Evolutionary conservation across 2,797 vertebrate species (phyloP), one percentile per base, ranked within the genome.

Genomic region (Labeo calbasu): DNA sequence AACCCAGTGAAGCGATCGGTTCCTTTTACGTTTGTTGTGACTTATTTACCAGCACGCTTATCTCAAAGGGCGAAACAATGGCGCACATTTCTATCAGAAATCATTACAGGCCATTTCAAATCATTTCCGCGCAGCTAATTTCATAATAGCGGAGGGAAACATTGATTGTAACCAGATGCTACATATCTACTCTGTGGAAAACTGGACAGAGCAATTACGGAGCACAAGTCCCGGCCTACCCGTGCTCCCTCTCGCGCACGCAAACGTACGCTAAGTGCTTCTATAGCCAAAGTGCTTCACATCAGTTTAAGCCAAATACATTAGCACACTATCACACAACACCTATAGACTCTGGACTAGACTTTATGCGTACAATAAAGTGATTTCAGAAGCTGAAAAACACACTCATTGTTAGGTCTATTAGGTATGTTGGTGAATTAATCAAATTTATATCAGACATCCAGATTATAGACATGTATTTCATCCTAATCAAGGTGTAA

Each of bases 81-180:
- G 83, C 89, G 92, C 90, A 88, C 87, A 83, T 90, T 91, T 91
- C 89, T 90, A 95, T 92, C 92, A 92, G 88, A 94, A 95, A 93
- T 93, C 86, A 89, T 92, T 91, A 87, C 81, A 92, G 88, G 89
- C 86, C 89, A 90, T 91, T 94, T 93, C 88, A 92, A 92, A 94
- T 93, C 87, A 93, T 91, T 91, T 93, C 88, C 88, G 87, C 79
- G 80, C 84, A 90, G 90, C 88, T 93, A 87, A 94, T 93, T 92
- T 91, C 89, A 87, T 91, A 92, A 92, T 89, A 90, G 88, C 59
- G 88, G 90, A 93, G 91, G 89, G 90, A 92, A 95, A 90, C 73
- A 71, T 89, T 93, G 92, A 93, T 92, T 93, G 89, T 89, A 92
- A 92, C 89, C 91, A 94, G 92, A 93, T 94, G 92, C 91, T 89